These are phyloP conservation scores for Menura novaehollandiae DNA, from an alignment of 2,113 vertebrate genomes.

Conservation along the genomic window DNA sequence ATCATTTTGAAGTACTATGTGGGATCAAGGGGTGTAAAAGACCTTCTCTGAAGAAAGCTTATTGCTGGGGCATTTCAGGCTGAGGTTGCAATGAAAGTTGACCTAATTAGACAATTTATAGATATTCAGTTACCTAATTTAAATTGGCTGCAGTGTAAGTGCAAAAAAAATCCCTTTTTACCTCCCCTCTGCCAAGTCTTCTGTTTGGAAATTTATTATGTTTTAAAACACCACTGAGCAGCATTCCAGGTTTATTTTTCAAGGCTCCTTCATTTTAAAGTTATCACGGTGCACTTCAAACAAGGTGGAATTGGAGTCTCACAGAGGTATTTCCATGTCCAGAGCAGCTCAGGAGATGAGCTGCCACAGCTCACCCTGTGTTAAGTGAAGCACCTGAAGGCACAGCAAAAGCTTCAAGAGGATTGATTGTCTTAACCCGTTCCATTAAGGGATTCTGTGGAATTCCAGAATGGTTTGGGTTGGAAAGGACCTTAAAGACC, in stretches of 20 bases:
- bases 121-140: neutral
- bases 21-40: neutral
- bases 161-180: neutral
- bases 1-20: neutral
- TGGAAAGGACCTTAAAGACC: neutral
- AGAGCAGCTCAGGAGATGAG: neutral
- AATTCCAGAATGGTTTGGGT: neutral
- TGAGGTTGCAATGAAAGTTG: neutral
- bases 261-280: neutral
- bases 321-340: neutral
- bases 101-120: constrained; percentile 30
- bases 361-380: neutral
- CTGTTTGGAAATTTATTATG: neutral
- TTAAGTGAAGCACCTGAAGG: rapidly evolving
- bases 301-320: neutral
- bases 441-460: neutral
- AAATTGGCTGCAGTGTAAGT: neutral
- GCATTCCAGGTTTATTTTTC: neutral
- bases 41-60: neutral
- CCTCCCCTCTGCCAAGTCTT: neutral
- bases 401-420: neutral
- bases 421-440: too few species aligned
- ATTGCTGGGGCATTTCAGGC: neutral
- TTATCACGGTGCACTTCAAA: neutral
- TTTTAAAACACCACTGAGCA: neutral